These are phyloP conservation scores for Adelognathus sp. DNA, from an alignment of 2,888 invertebrate species.

Conservation along the genomic window DNA sequence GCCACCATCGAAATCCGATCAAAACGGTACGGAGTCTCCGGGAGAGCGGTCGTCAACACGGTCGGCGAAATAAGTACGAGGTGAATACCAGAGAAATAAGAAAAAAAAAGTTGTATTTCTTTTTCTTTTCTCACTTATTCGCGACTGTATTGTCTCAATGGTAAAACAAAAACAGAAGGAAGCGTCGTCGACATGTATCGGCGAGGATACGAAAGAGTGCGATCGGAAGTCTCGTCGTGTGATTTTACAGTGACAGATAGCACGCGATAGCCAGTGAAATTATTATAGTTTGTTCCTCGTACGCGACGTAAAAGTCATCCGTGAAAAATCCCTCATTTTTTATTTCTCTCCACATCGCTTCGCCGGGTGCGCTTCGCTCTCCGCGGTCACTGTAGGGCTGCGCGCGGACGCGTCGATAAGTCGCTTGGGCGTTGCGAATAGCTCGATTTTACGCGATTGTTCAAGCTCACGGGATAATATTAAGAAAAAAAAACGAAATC, in stretches of 20 bases:
- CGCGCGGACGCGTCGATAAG: constrained; percentile 58
- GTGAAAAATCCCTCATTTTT: constrained; percentile 40
- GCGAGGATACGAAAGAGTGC: constrained; percentile 46
- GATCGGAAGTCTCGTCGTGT: constrained; percentile 68
- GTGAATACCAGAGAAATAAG: constrained; percentile 14
- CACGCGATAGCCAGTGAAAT: constrained; percentile 53
- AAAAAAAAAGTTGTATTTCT: constrained; percentile 16
- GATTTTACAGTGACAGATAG: constrained; percentile 73
- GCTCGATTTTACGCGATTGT: constrained; percentile 1
- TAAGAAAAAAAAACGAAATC: not conserved
- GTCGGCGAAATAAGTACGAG: constrained; percentile 54
- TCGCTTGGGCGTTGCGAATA: constrained; percentile 56
- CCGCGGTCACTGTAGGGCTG: constrained; percentile 40
- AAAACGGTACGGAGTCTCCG: constrained; percentile 73
- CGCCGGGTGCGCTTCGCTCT: constrained; percentile 50
- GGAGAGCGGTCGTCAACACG: constrained; percentile 74
- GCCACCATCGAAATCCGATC: constrained; percentile 65
- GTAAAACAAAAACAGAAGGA: too few species aligned
- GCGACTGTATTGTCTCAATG: constrained; percentile 13
- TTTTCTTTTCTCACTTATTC: not conserved
- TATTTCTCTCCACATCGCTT: constrained; percentile 44
- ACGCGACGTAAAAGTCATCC: constrained; percentile 61
- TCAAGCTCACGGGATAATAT: not conserved
- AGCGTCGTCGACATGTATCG: constrained; percentile 10
- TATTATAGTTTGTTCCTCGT: constrained; percentile 56